Base-by-base conservation (phyloP, 2,888 invertebrate species). In the Drosophila imparisetae region DNA sequence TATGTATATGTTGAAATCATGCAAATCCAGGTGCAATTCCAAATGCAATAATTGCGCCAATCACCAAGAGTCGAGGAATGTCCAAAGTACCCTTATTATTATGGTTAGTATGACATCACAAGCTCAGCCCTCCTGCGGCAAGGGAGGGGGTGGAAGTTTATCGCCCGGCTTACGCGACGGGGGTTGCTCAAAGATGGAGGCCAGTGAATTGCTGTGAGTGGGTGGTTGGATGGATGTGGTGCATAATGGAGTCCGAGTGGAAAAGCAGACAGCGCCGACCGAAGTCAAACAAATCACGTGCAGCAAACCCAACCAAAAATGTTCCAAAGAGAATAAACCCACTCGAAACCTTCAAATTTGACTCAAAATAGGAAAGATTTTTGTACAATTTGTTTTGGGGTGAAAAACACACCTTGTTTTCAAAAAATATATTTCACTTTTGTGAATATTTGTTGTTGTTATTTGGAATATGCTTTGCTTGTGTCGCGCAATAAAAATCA, bases 401-500 rank as follows among this genome's bases (percentile, higher is more conserved):
- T 50, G 27, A 54, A 15, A 40, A 48, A 80, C 80, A 68, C 80
- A 78, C 78, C 78, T 78, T 75, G 59, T 57, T 42, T 59, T 42
- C 27, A 61, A 71, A 36, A 45, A 24, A 45, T 45, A 62, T 53
- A 40, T 72, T 52, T 62, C 13, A 53, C n/a, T 66, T 64, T 54
- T 64, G 15, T 52, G 27, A 32, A 45, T 60, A 54, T 67, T 58
- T 60, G 38, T n/a, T 62, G 71, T 71, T 68, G 59, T 53, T 57
- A 54, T 69, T 64, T 67, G 49, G 52, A 66, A 66, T 78, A 57
- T 62, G 60, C 48, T 65, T 66, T 21, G 57, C 55, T 67, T 76
- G 74, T 74, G 80, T 50, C 72, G 75, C 67, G 69, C 78, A 81
- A 89, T 88, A 81, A 87, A 89, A 87, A 87, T 87, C 90, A 89